phyloP scores from a whole-genome alignment of 2,113 vertebrate genomes.

The Nesoenas mayeri region DNA sequence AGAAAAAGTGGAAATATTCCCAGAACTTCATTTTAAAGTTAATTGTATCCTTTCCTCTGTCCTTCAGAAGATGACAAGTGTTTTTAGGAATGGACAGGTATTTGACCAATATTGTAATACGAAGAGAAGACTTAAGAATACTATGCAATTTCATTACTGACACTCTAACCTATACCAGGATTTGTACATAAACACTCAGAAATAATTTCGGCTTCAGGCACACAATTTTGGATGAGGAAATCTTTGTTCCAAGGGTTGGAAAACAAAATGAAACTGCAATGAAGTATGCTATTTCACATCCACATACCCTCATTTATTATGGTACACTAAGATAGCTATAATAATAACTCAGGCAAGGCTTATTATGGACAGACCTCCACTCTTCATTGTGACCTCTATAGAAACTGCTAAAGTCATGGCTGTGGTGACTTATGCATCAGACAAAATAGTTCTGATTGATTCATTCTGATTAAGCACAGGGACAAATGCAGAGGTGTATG shows the following conservation, averaged over 20 bases:
- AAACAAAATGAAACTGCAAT: constrained; percentile 5
- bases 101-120: not conserved
- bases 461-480: not conserved
- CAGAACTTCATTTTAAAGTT: not conserved
- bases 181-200: not conserved
- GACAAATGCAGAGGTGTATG: not conserved
- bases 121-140: not conserved
- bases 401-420: not conserved
- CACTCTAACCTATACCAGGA: not conserved
- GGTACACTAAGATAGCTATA: not conserved
- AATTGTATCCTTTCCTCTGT: not conserved
- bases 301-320: not conserved
- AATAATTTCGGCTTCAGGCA: not conserved
- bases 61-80: not conserved
- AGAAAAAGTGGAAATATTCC: not conserved
- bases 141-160: not conserved
- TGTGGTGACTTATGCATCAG: not conserved
- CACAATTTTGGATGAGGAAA: not conserved
- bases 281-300: not conserved
- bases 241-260: not conserved
- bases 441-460: not conserved
- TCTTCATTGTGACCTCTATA: not conserved
- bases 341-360: constrained; percentile 10
- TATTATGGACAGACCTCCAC: not conserved
- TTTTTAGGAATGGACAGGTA: not conserved